Conservation (phyloP, 1,140 invertebrate species). For the Atopsyche davidsoni region DNA sequence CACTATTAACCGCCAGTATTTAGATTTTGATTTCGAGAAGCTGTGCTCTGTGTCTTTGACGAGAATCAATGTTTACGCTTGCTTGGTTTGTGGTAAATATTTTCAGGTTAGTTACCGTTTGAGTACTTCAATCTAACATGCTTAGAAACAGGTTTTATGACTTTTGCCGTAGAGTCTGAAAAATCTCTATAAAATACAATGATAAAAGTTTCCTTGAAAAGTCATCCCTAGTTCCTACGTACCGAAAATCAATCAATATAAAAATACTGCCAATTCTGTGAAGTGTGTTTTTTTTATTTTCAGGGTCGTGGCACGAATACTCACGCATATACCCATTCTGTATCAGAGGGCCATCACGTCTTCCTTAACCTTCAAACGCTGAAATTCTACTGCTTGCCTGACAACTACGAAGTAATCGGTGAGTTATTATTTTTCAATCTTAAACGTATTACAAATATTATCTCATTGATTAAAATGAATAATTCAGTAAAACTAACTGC, state of each 20-base stretch:
- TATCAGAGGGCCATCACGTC: conserved; percentile 95
- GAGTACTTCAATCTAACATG: too few relatives aligned
- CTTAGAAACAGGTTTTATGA: too few relatives aligned
- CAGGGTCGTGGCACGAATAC: conserved; percentile 94
- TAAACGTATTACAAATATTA: too few relatives aligned
- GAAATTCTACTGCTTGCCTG: conserved; percentile 98
- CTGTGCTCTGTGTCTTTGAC: conserved; percentile 96
- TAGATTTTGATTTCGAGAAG: conserved; percentile 99
- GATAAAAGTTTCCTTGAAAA: too few relatives aligned
- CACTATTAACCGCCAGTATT: conserved; percentile 91
- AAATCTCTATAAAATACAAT: too few relatives aligned
- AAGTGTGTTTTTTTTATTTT: conserved; percentile 27
- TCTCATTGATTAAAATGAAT: too few relatives aligned
- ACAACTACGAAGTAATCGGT: conserved; percentile 99
- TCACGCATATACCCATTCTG: conserved; percentile 98
- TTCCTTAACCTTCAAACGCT: conserved; percentile 96
- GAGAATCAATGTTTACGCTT: conserved; percentile 99
- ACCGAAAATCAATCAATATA: conserved; percentile 5
- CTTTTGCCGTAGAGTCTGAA: too few relatives aligned
- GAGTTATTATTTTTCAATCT: conserved; percentile 33
- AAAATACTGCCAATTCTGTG: not conserved
- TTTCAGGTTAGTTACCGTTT: conserved; percentile 70
- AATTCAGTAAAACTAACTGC: too few relatives aligned
- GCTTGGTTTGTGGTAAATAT: conserved; percentile 98
- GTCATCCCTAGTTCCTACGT: conserved; percentile 6